Percentiles rank a stretch among this genome's conserved stretches.
These are phyloP conservation scores for Sericinus montela DNA, from an alignment of 2,888 invertebrate genomes.

Conservation along the genomic window DNA sequence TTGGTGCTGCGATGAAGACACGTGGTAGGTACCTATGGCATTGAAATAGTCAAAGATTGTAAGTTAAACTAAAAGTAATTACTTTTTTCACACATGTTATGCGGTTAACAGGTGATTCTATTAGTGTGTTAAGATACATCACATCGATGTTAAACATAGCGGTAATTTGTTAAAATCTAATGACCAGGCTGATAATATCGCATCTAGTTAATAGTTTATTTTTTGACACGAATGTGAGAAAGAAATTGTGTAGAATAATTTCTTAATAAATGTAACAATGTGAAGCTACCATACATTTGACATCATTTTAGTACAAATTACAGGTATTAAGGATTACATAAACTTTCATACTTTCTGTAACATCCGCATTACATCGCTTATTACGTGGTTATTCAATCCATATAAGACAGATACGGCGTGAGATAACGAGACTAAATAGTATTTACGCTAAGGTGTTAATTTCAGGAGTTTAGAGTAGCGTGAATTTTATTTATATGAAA, in stretches of 20 bases:
- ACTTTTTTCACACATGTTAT: slow-evolving; percentile 13
- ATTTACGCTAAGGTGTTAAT: slow-evolving; percentile 78
- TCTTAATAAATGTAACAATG: slow-evolving; percentile 17
- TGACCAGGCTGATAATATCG: slow-evolving; percentile 3
- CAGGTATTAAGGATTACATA: too few species aligned
- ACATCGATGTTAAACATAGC: slow-evolving; percentile 10
- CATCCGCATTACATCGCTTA: slow-evolving; percentile 16
- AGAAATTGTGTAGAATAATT: slow-evolving; percentile 18
- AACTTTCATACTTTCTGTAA: too few species aligned
- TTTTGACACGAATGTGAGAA: slow-evolving; percentile 20
- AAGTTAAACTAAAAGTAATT: slow-evolving; percentile 17
- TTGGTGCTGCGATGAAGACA: slow-evolving; percentile 24
- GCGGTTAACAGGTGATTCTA: slow-evolving; percentile 10
- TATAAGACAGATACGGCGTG: slow-evolving; percentile 49
- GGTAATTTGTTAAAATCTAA: slow-evolving; percentile 16
- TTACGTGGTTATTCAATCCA: slow-evolving; percentile 21
- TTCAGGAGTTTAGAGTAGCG: slow-evolving; percentile 78
- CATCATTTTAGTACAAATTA: not conserved
- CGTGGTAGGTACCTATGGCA: slow-evolving; percentile 8
- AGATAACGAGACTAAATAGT: slow-evolving; percentile 68
- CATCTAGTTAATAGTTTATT: slow-evolving; percentile 2
- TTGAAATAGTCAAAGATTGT: slow-evolving; percentile 10
- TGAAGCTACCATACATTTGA: slow-evolving; percentile 16
- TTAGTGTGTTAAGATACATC: not conserved
- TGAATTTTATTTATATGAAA: slow-evolving; percentile 80